Evolutionary conservation across 2,888 invertebrate genomes (phyloP).

Genomic region (Biston betularia): DNA sequence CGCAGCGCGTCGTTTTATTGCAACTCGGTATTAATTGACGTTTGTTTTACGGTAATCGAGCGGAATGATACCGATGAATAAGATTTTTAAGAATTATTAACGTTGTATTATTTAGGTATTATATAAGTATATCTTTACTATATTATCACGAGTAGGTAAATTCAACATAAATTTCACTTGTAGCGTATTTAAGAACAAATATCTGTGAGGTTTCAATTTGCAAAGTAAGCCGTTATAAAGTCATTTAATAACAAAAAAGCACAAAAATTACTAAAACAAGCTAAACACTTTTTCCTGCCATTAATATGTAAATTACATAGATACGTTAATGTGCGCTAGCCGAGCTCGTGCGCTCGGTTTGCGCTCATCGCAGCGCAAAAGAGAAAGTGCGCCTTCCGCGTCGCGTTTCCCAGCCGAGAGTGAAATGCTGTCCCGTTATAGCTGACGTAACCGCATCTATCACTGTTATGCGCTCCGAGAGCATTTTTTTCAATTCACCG

Average conservation of each 20-base stretch:
- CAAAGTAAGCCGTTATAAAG: too few species aligned
- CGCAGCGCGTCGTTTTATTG: slow-evolving; percentile 65
- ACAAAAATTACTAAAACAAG: background rate
- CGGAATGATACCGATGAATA: slow-evolving; percentile 50
- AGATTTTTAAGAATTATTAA: slow-evolving; percentile 24
- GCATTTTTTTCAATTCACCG: slow-evolving; percentile 37
- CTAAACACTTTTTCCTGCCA: background rate
- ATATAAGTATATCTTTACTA: too few species aligned
- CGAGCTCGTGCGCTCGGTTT: slow-evolving; percentile 39
- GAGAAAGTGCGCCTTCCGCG: slow-evolving; percentile 85
- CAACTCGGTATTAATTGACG: slow-evolving; percentile 64
- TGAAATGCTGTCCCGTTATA: slow-evolving; percentile 84
- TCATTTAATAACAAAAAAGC: background rate
- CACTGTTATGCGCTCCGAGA: slow-evolving; percentile 60
- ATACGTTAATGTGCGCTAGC: slow-evolving; percentile 26
- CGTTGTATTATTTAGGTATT: background rate
- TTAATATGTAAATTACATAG: slow-evolving; percentile 37
- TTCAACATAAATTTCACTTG: too few species aligned
- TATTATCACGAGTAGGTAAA: too few species aligned
- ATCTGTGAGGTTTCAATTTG: too few species aligned
- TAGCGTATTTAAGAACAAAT: too few species aligned
- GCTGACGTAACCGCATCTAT: slow-evolving; percentile 76
- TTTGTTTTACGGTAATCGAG: slow-evolving; percentile 56
- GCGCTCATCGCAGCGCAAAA: slow-evolving; percentile 71
- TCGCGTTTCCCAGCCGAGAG: slow-evolving; percentile 84